Base-by-base conservation (phyloP, 1,140 invertebrate genomes). In the Caenorhabditis latens region DNA sequence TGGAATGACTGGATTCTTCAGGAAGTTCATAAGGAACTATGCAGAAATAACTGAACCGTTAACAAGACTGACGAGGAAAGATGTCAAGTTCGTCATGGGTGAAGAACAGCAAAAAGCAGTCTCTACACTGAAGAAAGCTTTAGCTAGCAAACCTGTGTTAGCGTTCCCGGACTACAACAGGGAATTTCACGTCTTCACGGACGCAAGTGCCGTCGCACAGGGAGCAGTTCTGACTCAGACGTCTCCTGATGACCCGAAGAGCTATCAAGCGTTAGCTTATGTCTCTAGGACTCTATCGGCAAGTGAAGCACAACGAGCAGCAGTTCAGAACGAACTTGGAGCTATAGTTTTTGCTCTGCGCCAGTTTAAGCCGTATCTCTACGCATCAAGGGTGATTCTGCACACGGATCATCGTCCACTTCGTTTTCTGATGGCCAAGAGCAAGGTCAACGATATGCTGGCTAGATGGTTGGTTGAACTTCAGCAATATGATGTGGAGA, bases 1-100 rank as follows among this genome's bases (percentile, higher is more conserved):
- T 7, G 90, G 91, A 63, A 87, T 91, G 84, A 86, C 87, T 11
- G 88, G 88, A 21, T 92, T 90, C 82, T 92, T 91, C 85, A 48
- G 92, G 16, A 86, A 88, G 71, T 92, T 90, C 87, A 87, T 92
- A 24, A 32, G 50, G 40, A 79, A 88, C n/a, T 92, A 88, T 86
- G 67, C 90, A 0, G 85, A 86, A 13, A 90, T 91, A 48, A 90
- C 90, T 42, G 61, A 71, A 46, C 65, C 65, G 11, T 42, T 71
- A 61, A 63, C 91, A 89, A 9, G 65, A 91, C 19, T 89, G 3
- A 71, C 75, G 58, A 86, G 88, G 84, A 87, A 85, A 43, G 83
- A 86, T 14, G 24, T 43, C 14, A 65, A 65, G 11, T 87, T 84
- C 46, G 61, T 21, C 48, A 79, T 46, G 79, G 71, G 8, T 48